A percentile compares a stretch with the other conserved stretches of the same genome.
phyloP scores from a whole-genome alignment of 2,113 vertebrate genomes.

The Coreoperca whiteheadi region DNA sequence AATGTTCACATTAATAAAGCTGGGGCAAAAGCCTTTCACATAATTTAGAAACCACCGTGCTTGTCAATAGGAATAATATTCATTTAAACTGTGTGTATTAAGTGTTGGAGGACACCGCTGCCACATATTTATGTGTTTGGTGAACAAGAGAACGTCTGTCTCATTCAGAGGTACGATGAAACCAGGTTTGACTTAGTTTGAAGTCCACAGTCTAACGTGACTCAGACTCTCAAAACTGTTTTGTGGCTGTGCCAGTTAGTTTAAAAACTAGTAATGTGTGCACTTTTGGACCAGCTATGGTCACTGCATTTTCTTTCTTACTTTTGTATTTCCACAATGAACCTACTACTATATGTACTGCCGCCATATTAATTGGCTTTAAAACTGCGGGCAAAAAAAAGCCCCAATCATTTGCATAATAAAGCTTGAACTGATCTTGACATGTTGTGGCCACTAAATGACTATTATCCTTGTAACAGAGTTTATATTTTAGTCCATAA shows the following conservation, averaged over 20 bases:
- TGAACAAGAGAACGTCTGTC: conserved; percentile 39
- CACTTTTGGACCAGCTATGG: conserved; percentile 77
- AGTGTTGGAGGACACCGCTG: conserved; percentile 13
- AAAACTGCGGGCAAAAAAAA: conserved; percentile 10
- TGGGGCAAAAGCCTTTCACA: background rate
- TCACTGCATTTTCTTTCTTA: conserved; percentile 66
- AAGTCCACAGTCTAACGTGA: background rate
- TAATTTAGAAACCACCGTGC: conserved; percentile 16
- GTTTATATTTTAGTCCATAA: conserved; percentile 72
- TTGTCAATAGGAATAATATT: background rate
- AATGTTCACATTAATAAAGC: background rate
- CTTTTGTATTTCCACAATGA: conserved; percentile 65
- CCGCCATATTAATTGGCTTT: conserved; percentile 24
- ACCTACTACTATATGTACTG: conserved; percentile 11
- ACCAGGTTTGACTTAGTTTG: background rate
- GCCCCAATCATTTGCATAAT: background rate
- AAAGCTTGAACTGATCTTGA: conserved; percentile 5
- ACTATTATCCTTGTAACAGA: conserved; percentile 52
- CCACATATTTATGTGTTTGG: conserved; percentile 57
- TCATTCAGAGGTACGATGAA: conserved; percentile 44
- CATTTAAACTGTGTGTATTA: conserved; percentile 22
- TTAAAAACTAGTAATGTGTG: conserved; percentile 48
- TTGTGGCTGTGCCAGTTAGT: conserved; percentile 54
- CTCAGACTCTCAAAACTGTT: background rate
- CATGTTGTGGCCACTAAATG: conserved; percentile 38